Evolutionary conservation across 2,888 invertebrate species (phyloP), one percentile per base, ranked within the genome.

Genomic region (Embidobia sp.): DNA sequence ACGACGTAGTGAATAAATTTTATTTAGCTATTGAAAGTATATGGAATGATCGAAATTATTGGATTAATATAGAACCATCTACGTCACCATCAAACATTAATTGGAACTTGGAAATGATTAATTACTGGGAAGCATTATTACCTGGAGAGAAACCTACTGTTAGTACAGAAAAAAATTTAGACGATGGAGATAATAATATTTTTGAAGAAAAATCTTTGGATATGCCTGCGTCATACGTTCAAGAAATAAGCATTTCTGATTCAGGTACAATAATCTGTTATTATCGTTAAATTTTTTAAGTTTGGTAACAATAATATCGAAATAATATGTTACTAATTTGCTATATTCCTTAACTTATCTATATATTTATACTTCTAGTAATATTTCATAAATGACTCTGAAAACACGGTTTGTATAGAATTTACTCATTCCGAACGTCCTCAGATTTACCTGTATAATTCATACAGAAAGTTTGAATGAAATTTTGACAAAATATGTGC

Each of bases 41-140:
- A 51, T 98, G 97, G 93, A 97, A 97, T 84, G 90, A 97, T 84
- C 90, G 92, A 51, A 98, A 98, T 90, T 97, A 96, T 88, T 96
- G 95, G 91, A 91, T 93, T 0, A 94, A 94, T 83, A 89, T 93
- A 82, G 95, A 95, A 88, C 90, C 90, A n/a, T 3, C 91, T 89
- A 1, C 91, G 91, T 6, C 90, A 94, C 1, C 88, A 4, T 22
- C 87, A 4, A 86, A 90, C 0, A 84, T 95, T 2, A 91, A 91
- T 76, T 95, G 94, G 90, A 92, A 95, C 79, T 89, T 96, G 0
- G 85, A 86, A 0, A 91, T 94, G 46, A 81, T 91, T 0, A 83
- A 86, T 0, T 91, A 92, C 67, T 96, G 96, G 96, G 94, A 95
- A 84, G 94, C 94, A 80, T 87, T 96, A 11, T 86, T 96, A 7